Evolutionary conservation across 2,113 vertebrate genomes (phyloP).

Genomic region (Harpagus bidentatus): DNA sequence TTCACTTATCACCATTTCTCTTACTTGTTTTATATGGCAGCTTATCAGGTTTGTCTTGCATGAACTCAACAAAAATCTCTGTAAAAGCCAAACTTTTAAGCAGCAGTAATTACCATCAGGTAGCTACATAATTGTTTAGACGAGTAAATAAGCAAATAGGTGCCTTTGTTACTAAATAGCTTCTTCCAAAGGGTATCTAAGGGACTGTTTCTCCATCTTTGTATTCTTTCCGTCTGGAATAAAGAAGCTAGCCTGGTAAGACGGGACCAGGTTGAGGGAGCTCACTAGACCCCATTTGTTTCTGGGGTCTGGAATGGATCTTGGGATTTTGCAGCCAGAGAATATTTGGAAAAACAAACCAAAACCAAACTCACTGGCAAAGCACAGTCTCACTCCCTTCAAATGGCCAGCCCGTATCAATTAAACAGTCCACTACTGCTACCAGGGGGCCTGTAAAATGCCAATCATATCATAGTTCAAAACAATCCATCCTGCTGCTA

Average conservation of each 20-base stretch:
- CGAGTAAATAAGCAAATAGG: neutral
- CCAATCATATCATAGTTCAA: neutral
- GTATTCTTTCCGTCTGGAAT: neutral
- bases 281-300: neutral
- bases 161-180: neutral
- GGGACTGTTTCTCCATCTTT: neutral
- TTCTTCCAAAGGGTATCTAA: neutral
- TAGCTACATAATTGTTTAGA: neutral
- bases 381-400: neutral
- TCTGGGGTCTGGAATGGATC: neutral
- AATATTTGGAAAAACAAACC: neutral
- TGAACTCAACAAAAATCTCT: neutral
- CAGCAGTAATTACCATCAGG: neutral
- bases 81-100: neutral
- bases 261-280: neutral
- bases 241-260: neutral
- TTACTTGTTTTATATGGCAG: neutral
- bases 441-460: neutral
- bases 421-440: neutral
- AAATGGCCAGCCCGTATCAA: neutral
- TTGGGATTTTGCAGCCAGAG: neutral
- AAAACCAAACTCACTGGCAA: neutral
- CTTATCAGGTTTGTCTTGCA: neutral
- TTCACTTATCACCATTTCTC: neutral
- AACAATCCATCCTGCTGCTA: neutral